These are phyloP conservation scores for Xiphorhynchus elegans DNA, from an alignment of 2,113 vertebrate species.

Conservation along the genomic window DNA sequence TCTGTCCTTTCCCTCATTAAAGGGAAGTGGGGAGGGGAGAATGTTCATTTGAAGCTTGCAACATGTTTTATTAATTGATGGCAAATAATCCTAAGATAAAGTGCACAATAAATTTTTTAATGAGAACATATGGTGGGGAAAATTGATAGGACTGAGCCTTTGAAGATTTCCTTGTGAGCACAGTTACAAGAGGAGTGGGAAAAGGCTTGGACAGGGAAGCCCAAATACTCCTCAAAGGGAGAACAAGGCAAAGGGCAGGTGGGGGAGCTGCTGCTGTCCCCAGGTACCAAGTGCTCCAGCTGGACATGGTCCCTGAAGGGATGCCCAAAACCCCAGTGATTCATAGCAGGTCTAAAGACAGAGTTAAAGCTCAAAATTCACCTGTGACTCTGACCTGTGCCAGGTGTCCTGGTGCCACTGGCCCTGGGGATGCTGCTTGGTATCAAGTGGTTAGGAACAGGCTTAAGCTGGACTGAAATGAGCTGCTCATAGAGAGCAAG, in stretches of 20 bases:
- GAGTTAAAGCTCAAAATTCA: neutral
- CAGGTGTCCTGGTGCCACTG: neutral
- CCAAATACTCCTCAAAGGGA: neutral
- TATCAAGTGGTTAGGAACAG: neutral
- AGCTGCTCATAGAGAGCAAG: neutral
- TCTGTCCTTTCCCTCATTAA: neutral
- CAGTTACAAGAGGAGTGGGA: neutral
- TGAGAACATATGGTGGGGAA: constrained; percentile 64
- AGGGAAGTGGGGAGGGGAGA: neutral
- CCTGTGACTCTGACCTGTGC: neutral
- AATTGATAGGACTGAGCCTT: constrained; percentile 34
- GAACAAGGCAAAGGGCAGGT: neutral
- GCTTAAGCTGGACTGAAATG: neutral
- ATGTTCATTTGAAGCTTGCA: neutral
- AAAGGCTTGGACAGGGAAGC: neutral
- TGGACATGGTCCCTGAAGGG: fast-evolving
- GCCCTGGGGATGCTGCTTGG: neutral
- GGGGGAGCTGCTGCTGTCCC: neutral
- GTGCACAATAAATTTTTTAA: constrained; percentile 58
- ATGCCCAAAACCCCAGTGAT: fast-evolving
- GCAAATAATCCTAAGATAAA: constrained; percentile 69
- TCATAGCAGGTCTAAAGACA: neutral
- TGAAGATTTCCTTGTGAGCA: constrained; percentile 32
- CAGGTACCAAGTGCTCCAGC: neutral
- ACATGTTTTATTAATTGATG: constrained; percentile 58